These are phyloP conservation scores for Lepidurus apus DNA, from an alignment of 1,140 invertebrate species.

Conservation along the genomic window DNA sequence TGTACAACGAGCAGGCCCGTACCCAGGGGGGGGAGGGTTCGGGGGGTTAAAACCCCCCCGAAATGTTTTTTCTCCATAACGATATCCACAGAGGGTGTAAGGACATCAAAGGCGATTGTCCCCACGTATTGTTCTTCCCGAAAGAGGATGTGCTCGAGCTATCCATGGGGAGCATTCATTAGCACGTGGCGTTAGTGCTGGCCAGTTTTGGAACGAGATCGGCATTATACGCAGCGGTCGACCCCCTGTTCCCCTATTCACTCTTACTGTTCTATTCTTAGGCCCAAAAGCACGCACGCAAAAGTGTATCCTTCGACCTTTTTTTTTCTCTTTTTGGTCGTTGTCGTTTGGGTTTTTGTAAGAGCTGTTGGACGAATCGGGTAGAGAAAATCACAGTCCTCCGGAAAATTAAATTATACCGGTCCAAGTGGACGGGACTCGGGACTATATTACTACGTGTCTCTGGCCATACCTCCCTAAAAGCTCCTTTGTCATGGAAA, in stretches of 20 bases:
- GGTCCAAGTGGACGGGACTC: neutral
- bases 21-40: too few species aligned
- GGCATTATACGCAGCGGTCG: neutral
- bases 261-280: neutral
- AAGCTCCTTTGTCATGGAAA: constrained; percentile 19
- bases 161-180: neutral
- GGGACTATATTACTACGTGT: neutral
- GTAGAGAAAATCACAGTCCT: neutral
- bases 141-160: neutral
- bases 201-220: neutral
- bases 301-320: neutral
- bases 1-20: too few species aligned
- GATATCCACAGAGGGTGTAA: too few species aligned
- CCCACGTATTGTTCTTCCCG: constrained; percentile 10
- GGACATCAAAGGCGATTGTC: neutral
- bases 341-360: too few species aligned
- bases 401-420: neutral
- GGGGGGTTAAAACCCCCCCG: too few species aligned
- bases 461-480: neutral
- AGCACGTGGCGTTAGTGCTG: neutral
- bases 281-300: neutral
- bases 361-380: neutral
- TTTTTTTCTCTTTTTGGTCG: neutral
- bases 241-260: neutral
- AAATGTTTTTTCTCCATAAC: too few species aligned